phyloP scores from a whole-genome alignment of 2,113 vertebrate species.

The Coreoperca whiteheadi region DNA sequence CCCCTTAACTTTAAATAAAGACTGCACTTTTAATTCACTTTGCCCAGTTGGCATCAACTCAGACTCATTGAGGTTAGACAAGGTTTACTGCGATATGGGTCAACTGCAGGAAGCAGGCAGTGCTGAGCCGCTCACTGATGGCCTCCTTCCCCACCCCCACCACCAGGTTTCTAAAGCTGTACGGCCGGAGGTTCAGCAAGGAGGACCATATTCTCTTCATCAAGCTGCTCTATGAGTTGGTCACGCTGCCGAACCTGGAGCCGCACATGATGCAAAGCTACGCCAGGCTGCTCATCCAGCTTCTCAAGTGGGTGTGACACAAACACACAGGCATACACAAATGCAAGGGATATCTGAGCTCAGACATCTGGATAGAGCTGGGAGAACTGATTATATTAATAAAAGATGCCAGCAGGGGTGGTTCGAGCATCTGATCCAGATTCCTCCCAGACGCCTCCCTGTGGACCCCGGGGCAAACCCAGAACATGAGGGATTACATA shows the following conservation, averaged over 20 bases:
- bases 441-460: not conserved
- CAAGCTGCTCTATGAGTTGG: slow-evolving; percentile 94
- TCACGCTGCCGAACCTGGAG: slow-evolving; percentile 94
- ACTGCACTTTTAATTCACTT: not conserved
- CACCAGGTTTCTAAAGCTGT: slow-evolving; percentile 92
- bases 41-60: slow-evolving; percentile 5
- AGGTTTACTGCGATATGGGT: slow-evolving; percentile 38
- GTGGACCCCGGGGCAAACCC: slow-evolving; percentile 7
- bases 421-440: not conserved
- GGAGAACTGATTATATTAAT: not conserved
- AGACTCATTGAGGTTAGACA: not conserved
- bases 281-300: slow-evolving; percentile 92
- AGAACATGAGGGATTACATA: slow-evolving; percentile 15
- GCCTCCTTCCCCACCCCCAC: not conserved
- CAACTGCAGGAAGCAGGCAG: slow-evolving; percentile 40
- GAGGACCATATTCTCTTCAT: slow-evolving; percentile 96
- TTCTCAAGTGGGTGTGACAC: slow-evolving; percentile 90
- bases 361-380: not conserved
- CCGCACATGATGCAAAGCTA: slow-evolving; percentile 97
- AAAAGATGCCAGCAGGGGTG: slow-evolving; percentile 6
- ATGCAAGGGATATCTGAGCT: not conserved
- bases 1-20: slow-evolving; percentile 22
- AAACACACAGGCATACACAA: slow-evolving; percentile 10
- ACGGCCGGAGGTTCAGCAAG: slow-evolving; percentile 95
- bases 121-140: not conserved